phyloP scores from a whole-genome alignment of 2,113 vertebrate species.

The Pteruthius melanotis region DNA sequence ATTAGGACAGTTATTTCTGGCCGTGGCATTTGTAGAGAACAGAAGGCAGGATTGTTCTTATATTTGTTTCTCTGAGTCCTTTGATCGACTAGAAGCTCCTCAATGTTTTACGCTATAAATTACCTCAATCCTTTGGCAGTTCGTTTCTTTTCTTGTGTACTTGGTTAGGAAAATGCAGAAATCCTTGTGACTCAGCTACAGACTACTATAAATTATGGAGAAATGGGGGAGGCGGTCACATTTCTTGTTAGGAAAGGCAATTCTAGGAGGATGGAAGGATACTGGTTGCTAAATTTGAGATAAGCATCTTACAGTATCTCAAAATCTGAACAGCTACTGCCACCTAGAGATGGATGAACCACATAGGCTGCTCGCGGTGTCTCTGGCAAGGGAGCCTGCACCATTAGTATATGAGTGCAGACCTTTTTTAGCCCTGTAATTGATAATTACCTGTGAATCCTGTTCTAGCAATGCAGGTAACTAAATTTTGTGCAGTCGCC shows the following conservation, averaged over 20 bases:
- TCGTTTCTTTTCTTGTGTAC: slow-evolving; percentile 44
- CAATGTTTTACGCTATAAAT: slow-evolving; percentile 62
- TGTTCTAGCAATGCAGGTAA: background rate
- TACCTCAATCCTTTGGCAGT: slow-evolving; percentile 42
- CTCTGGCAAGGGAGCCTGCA: background rate
- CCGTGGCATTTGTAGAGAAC: slow-evolving; percentile 65
- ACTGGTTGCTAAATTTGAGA: slow-evolving; percentile 43
- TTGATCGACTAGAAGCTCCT: slow-evolving; percentile 67
- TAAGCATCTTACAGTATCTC: slow-evolving; percentile 5
- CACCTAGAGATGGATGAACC: slow-evolving; percentile 58
- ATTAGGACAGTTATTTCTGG: slow-evolving; percentile 73
- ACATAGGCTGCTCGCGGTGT: background rate
- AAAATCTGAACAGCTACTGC: slow-evolving; percentile 59
- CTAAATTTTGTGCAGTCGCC: background rate
- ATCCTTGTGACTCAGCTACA: slow-evolving; percentile 49
- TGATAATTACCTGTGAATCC: background rate
- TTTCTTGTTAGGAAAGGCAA: slow-evolving; percentile 45
- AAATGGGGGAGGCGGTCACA: slow-evolving; percentile 50
- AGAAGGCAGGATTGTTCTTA: slow-evolving; percentile 60
- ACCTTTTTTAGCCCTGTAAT: background rate
- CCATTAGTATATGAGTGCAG: background rate
- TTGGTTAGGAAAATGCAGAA: slow-evolving; percentile 43
- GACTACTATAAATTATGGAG: slow-evolving; percentile 62
- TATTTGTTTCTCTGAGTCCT: slow-evolving; percentile 64
- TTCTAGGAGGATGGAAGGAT: slow-evolving; percentile 23